Evolutionary conservation across 2,797 vertebrate genomes (phyloP).

Genomic region (Anguilla megastoma): DNA sequence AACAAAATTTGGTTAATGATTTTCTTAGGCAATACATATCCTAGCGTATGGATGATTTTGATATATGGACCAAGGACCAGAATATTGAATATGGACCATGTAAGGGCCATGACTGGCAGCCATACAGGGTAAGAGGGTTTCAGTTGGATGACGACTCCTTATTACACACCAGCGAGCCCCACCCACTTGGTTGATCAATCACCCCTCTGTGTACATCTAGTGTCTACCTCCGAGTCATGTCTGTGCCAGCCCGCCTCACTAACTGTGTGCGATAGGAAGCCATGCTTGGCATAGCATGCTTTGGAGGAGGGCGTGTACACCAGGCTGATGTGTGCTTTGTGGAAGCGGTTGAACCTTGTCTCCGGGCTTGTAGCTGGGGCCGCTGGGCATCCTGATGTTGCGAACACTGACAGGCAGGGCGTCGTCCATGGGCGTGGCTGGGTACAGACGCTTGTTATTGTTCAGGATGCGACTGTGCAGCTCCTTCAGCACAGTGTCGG

Average conservation of each 20-base stretch:
- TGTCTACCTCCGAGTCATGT: neutral
- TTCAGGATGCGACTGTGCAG: constrained; percentile 83
- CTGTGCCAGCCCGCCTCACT: neutral
- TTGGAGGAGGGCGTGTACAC: neutral
- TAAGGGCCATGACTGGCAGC: neutral
- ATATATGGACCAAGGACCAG: too few species aligned
- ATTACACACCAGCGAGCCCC: neutral
- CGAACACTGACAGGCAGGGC: constrained; percentile 81
- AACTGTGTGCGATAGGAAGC: neutral
- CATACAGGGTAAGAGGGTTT: neutral
- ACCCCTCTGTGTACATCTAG: too few species aligned
- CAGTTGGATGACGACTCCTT: neutral
- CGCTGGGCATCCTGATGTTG: constrained; percentile 88
- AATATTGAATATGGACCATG: neutral
- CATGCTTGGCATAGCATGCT: neutral
- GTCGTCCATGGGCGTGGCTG: constrained; percentile 81
- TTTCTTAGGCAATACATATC: too few species aligned
- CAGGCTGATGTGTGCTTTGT: neutral
- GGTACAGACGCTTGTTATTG: constrained; percentile 89
- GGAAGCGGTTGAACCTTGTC: constrained; percentile 81
- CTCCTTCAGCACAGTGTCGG: constrained; percentile 85
- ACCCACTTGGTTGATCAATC: neutral
- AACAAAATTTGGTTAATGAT: neutral
- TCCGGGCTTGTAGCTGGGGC: constrained; percentile 87
- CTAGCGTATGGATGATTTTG: too few species aligned